phyloP scores from a whole-genome alignment of 2,888 invertebrate species.

The Pseudococcus jackbeardsleyi region DNA sequence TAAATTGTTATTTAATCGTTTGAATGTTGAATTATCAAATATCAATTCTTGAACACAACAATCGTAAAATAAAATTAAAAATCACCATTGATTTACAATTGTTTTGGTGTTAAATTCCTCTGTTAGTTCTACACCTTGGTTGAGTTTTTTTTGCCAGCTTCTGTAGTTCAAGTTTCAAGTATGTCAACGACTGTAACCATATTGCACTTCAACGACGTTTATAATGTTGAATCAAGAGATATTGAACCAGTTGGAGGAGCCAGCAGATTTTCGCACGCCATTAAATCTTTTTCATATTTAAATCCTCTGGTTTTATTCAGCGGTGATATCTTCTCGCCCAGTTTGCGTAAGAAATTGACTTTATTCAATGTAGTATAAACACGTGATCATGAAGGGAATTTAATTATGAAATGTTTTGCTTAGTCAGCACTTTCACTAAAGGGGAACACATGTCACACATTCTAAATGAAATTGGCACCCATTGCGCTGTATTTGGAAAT shows the following conservation, averaged over 20 bases:
- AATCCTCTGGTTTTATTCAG: slow-evolving; percentile 89
- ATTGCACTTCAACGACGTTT: slow-evolving; percentile 92
- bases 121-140: too few relatives aligned
- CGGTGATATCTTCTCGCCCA: slow-evolving; percentile 91
- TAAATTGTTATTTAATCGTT: too few relatives aligned
- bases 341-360: slow-evolving; percentile 79
- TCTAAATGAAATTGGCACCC: slow-evolving; percentile 84
- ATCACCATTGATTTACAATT: too few relatives aligned
- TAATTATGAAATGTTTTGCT: slow-evolving; percentile 67
- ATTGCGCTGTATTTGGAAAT: slow-evolving; percentile 92
- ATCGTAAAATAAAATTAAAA: too few relatives aligned
- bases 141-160: too few relatives aligned
- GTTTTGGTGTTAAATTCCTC: too few relatives aligned
- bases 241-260: slow-evolving; percentile 82
- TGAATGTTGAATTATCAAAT: too few relatives aligned
- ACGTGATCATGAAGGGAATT: not conserved
- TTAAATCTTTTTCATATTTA: slow-evolving; percentile 80
- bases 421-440: slow-evolving; percentile 92
- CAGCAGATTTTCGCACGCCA: slow-evolving; percentile 84
- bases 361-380: not conserved
- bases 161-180: too few relatives aligned
- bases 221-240: slow-evolving; percentile 84
- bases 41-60: too few relatives aligned
- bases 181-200: slow-evolving; percentile 72
- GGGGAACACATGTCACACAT: slow-evolving; percentile 95